These are phyloP conservation scores for Cebidichthys violaceus DNA, from an alignment of 2,113 vertebrate genomes.

Conservation along the genomic window DNA sequence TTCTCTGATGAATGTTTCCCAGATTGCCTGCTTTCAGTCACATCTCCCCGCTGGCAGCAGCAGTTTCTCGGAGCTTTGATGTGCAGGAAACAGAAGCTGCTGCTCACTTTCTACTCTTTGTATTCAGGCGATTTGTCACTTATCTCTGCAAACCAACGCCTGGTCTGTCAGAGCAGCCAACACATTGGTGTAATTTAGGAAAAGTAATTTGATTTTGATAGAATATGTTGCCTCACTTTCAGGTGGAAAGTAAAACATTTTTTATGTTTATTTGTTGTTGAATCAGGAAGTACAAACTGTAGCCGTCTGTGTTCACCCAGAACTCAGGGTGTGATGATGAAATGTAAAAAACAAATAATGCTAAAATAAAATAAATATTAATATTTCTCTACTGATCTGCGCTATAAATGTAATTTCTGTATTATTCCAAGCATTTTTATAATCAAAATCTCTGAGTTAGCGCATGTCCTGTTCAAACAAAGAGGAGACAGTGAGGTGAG, in stretches of 20 bases:
- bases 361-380: no score
- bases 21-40: constrained; percentile 18
- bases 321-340: no score
- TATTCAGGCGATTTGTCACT: constrained; percentile 2
- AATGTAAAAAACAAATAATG: no score
- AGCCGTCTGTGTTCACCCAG: no score
- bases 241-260: not conserved
- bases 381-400: no score
- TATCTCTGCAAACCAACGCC: not conserved
- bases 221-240: not conserved
- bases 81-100: constrained; percentile 6
- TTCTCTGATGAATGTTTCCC: constrained; percentile 41
- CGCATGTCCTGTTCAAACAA: no score
- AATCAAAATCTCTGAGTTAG: no score
- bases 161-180: not conserved
- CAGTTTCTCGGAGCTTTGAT: constrained; percentile 24
- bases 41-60: constrained; percentile 32
- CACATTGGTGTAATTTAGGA: not conserved
- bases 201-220: not conserved
- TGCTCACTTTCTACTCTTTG: not conserved
- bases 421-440: no score
- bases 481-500: no score
- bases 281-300: no score
- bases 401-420: no score
- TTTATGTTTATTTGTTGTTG: no score